These are phyloP conservation scores for Phoenicopterus ruber DNA, from an alignment of 2,113 vertebrate genomes.

Conservation along the genomic window DNA sequence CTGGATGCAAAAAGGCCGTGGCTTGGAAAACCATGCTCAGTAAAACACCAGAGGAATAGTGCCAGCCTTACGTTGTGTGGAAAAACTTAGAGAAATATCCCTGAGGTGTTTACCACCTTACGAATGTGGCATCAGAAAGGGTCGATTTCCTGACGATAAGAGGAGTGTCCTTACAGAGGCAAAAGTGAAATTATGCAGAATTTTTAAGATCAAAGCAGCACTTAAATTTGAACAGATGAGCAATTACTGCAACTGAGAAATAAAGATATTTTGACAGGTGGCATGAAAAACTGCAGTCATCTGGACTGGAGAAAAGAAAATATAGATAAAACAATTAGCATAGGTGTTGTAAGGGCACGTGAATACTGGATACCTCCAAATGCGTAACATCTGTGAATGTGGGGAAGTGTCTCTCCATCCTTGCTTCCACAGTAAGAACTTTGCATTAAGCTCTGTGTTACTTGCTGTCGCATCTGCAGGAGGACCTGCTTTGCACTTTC, in stretches of 20 bases:
- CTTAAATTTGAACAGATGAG: background rate
- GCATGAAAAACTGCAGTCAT: background rate
- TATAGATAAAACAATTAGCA: background rate
- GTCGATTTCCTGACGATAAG: background rate
- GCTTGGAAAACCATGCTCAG: background rate
- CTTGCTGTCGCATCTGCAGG: background rate
- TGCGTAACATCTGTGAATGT: background rate
- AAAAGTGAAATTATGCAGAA: background rate
- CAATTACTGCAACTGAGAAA: background rate
- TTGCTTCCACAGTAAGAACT: background rate
- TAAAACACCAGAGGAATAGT: background rate
- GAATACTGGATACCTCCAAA: background rate
- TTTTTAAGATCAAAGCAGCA: background rate
- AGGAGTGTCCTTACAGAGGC: background rate
- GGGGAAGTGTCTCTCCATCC: background rate
- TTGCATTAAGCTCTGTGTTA: background rate
- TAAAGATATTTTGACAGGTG: background rate
- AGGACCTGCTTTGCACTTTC: background rate
- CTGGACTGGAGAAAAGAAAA: background rate
- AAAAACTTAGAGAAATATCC: background rate
- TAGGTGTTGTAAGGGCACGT: background rate
- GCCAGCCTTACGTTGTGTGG: background rate
- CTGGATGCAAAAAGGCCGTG: background rate
- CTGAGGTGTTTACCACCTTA: background rate
- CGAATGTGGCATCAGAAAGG: background rate